A percentile compares a stretch with the other conserved stretches of the same genome.
These are phyloP conservation scores for Styela plicata DNA, from an alignment of 23 tunicate genomes.

Conservation along the genomic window DNA sequence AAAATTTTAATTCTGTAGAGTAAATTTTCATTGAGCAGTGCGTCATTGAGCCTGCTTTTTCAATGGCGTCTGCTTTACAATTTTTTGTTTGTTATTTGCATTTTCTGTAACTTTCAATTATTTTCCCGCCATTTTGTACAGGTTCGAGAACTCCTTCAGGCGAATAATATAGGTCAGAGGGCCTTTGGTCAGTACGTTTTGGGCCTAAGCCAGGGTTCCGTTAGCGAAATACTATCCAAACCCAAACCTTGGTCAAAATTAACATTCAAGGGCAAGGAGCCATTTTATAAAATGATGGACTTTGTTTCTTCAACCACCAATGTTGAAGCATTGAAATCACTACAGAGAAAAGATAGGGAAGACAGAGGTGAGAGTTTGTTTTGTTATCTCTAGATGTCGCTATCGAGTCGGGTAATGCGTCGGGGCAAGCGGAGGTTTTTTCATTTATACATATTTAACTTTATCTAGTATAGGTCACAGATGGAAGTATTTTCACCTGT, in stretches of 20 bases:
- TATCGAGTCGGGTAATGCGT: no score
- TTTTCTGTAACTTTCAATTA: no score
- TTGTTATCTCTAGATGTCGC: neutral
- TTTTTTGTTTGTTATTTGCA: neutral
- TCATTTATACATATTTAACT: no score
- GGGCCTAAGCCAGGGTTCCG: slow-evolving; percentile 25
- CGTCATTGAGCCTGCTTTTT: neutral
- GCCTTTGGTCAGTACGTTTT: slow-evolving; percentile 34
- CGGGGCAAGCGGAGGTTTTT: no score
- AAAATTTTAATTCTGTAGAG: no score
- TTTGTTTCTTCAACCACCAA: slow-evolving; percentile 9
- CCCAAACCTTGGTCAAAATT: slow-evolving; percentile 33
- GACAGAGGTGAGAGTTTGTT: slow-evolving; percentile 9
- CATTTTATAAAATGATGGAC: slow-evolving; percentile 28
- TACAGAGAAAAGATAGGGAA: slow-evolving; percentile 8
- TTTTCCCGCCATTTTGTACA: no score
- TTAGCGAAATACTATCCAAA: slow-evolving; percentile 30
- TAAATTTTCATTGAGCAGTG: no score
- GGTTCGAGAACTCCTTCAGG: slow-evolving; percentile 13
- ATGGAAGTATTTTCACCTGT: no score
- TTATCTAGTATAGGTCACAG: no score
- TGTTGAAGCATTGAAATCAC: slow-evolving; percentile 15
- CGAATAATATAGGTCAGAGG: slow-evolving; percentile 30
- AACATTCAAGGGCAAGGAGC: slow-evolving; percentile 30
- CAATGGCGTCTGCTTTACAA: neutral